Evolutionary conservation across 2,113 vertebrate species (phyloP).

Genomic region (Okapia johnstoni): DNA sequence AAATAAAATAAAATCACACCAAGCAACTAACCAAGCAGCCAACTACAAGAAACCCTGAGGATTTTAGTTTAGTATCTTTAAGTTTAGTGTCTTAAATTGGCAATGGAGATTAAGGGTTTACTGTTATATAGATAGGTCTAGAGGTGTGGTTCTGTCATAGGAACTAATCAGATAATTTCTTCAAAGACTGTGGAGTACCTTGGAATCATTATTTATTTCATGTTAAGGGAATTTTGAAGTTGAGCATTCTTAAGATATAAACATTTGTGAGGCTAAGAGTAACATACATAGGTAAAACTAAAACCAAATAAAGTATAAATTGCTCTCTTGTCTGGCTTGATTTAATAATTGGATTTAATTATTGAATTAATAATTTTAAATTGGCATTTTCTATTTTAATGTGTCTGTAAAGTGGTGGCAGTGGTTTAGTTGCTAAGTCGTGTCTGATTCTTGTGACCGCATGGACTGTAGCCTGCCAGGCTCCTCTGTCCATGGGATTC

Average conservation of each 20-base stretch:
- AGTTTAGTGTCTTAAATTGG: background rate
- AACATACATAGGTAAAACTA: background rate
- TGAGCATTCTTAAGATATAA: background rate
- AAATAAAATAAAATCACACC: background rate
- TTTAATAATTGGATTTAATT: background rate
- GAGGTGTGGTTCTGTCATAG: background rate
- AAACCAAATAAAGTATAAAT: background rate
- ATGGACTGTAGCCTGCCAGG: background rate
- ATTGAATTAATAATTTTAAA: background rate
- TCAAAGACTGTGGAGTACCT: background rate
- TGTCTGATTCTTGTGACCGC: background rate
- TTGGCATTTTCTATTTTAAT: background rate
- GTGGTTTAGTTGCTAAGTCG: background rate
- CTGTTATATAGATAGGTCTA: no score
- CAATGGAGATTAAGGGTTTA: background rate
- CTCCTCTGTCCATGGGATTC: background rate
- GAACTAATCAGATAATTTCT: background rate
- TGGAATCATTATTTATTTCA: conserved; percentile 21
- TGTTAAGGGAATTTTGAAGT: background rate
- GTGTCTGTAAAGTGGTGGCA: background rate
- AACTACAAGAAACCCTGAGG: background rate
- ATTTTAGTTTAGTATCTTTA: background rate
- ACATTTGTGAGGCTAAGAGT: background rate
- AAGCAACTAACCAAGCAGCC: background rate
- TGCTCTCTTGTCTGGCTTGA: background rate